These are phyloP conservation scores for Ceratitis capitata DNA, from an alignment of 1,140 invertebrate genomes.

Conservation along the genomic window DNA sequence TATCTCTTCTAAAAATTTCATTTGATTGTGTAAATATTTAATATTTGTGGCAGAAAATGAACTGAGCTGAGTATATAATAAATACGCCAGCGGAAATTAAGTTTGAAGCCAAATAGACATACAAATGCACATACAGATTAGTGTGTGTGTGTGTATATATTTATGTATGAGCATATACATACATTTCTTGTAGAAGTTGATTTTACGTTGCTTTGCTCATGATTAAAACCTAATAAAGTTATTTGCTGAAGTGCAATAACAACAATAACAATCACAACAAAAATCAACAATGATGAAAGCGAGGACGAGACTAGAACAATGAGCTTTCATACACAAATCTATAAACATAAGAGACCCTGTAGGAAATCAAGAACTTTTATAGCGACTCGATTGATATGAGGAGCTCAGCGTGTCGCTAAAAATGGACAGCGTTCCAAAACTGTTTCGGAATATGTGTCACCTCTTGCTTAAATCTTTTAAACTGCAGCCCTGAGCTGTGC, in stretches of 20 bases:
- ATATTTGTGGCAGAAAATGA: constrained; percentile 36
- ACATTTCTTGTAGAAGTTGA: constrained; percentile 33
- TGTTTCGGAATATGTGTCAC: too few species aligned
- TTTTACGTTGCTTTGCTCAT: constrained; percentile 39
- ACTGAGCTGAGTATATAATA: constrained; percentile 12
- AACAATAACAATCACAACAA: neutral
- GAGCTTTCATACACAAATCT: constrained; percentile 18
- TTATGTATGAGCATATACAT: too few species aligned
- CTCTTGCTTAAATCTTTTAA: too few species aligned
- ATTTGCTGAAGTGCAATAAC: constrained; percentile 29
- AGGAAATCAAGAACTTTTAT: too few species aligned
- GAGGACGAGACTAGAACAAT: constrained; percentile 1
- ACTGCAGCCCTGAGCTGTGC: too few species aligned
- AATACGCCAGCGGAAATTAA: constrained; percentile 28
- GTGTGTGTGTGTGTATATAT: neutral
- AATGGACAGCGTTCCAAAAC: too few species aligned
- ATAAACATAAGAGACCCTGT: neutral
- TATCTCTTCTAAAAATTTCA: constrained; percentile 37
- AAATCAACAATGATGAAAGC: neutral
- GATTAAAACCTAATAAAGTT: constrained; percentile 45
- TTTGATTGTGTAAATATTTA: constrained; percentile 38
- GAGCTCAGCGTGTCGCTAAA: too few species aligned
- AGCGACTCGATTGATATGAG: too few species aligned
- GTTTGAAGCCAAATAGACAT: neutral
- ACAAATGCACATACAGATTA: neutral